Evolutionary conservation across 2,888 invertebrate species (phyloP).

Genomic region (Iselma pallidipennis): DNA sequence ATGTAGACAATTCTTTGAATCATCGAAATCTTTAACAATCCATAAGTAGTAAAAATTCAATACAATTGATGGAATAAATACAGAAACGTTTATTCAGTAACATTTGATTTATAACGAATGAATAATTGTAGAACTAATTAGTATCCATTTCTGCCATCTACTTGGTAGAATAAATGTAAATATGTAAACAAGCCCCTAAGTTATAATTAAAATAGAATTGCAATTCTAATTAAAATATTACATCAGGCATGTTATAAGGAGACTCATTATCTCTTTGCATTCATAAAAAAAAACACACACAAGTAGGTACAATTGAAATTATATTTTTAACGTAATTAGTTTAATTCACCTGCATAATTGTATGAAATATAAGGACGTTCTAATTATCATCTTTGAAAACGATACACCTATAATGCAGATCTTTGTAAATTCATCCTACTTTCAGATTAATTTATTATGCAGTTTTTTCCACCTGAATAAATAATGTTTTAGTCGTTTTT

Average conservation of each 20-base stretch:
- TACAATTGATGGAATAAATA: neutral
- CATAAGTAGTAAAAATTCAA: neutral
- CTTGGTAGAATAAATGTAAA: neutral
- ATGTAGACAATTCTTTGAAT: slow-evolving; percentile 1
- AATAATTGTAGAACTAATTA: no score
- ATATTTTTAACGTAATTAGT: neutral
- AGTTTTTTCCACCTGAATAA: neutral
- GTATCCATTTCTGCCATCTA: neutral
- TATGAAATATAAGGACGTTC: neutral
- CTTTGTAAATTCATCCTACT: neutral
- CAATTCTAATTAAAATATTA: neutral
- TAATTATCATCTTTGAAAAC: neutral
- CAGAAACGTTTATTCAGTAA: no score
- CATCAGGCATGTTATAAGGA: neutral
- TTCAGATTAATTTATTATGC: neutral
- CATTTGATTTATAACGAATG: no score
- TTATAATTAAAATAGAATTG: neutral
- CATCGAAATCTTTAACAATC: neutral
- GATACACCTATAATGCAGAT: no score
- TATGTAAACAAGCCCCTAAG: neutral
- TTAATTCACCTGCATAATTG: neutral
- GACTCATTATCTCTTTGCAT: neutral
- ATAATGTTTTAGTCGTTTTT: no score
- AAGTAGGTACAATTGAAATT: neutral
- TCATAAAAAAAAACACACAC: no score